A percentile compares a stretch with the other conserved stretches of the same genome.
Conservation (phyloP, 2,797 vertebrate species). For the Artibeus lituratus region DNA sequence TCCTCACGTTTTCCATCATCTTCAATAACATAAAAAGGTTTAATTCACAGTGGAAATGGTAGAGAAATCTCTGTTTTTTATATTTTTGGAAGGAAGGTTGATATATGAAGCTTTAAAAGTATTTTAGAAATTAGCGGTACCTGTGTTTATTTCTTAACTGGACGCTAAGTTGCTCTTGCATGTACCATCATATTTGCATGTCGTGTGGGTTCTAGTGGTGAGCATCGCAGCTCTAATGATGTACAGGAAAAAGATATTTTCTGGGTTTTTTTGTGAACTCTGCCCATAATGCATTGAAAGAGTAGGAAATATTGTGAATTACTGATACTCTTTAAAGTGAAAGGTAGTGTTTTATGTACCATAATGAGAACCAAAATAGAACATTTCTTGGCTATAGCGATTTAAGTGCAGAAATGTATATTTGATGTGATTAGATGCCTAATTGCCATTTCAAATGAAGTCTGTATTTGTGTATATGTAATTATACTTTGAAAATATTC, state of each 20-base stretch:
- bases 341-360: not conserved
- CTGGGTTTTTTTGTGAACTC: not conserved
- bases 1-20: constrained; percentile 22
- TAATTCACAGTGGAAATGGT: constrained; percentile 35
- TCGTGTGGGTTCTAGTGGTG: not conserved
- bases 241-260: not conserved
- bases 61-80: not conserved
- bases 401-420: constrained; percentile 26
- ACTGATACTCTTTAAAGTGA: not conserved
- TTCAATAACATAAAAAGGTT: constrained; percentile 33
- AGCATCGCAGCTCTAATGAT: not conserved
- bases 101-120: not conserved
- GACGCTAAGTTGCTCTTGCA: not conserved
- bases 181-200: constrained; percentile 8
- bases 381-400: not conserved
- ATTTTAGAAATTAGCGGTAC: not conserved
- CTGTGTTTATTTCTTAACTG: constrained; percentile 42
- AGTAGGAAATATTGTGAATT: constrained; percentile 37
- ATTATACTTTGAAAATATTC: constrained; percentile 54
- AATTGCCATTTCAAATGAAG: constrained; percentile 45
- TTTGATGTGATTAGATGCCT: constrained; percentile 5
- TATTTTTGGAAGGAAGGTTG: not conserved
- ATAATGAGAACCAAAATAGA: constrained; percentile 24
- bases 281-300: constrained; percentile 3
- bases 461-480: constrained; percentile 25